Percentiles rank a stretch among this genome's conserved stretches.
Conservation (phyloP, 2,113 vertebrate species). For the Elgaria multicarinata region DNA sequence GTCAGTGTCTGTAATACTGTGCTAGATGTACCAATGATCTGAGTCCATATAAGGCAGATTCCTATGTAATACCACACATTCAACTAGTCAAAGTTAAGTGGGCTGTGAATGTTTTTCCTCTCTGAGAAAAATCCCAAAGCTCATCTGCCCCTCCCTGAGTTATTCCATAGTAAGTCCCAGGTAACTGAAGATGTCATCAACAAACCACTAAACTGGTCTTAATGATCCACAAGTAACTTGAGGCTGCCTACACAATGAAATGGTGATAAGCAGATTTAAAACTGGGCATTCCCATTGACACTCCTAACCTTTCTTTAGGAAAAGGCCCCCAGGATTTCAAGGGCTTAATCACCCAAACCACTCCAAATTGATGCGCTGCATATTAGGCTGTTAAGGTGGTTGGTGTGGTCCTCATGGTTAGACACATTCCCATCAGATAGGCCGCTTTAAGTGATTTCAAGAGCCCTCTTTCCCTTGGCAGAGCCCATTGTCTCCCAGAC, state of each 20-base stretch:
- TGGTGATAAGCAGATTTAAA: neutral
- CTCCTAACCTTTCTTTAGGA: neutral
- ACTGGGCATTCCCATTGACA: neutral
- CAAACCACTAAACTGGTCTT: neutral
- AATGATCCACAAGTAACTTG: neutral
- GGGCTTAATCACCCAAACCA: neutral
- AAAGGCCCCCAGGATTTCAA: neutral
- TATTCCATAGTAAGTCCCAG: neutral
- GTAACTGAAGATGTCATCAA: neutral
- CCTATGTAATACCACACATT: neutral
- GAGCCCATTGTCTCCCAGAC: neutral
- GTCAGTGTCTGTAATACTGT: too few species aligned
- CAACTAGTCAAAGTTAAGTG: neutral
- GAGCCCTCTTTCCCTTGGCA: neutral
- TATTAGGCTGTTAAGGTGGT: neutral
- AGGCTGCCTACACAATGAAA: neutral
- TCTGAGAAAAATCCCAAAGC: neutral
- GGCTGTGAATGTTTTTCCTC: too few species aligned
- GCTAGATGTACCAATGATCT: too few species aligned
- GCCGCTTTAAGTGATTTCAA: conserved; percentile 14
- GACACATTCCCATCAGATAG: neutral
- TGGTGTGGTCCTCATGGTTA: neutral
- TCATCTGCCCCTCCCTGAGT: neutral
- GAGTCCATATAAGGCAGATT: too few species aligned
- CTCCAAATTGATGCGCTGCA: neutral